These are phyloP conservation scores for Zosterops japonicus DNA, from an alignment of 2,113 vertebrate species.

Conservation along the genomic window DNA sequence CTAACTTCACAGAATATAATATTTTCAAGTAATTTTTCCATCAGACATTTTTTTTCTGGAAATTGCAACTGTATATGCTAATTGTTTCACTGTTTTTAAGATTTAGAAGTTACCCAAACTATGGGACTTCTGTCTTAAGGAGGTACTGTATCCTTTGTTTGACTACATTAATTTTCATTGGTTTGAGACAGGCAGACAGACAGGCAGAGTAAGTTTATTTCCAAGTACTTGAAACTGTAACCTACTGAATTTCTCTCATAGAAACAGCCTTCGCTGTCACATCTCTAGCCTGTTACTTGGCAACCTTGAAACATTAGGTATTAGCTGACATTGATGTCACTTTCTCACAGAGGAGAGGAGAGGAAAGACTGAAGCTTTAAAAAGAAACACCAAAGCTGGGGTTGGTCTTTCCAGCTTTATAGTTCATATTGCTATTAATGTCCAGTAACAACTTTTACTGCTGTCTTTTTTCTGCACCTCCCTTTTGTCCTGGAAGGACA, in stretches of 20 bases:
- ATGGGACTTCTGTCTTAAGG: not conserved
- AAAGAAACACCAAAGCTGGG: not conserved
- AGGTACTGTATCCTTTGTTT: not conserved
- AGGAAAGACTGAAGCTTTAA: not conserved
- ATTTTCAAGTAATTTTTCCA: not conserved
- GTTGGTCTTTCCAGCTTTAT: not conserved
- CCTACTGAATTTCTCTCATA: not conserved
- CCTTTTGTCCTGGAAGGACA: not conserved
- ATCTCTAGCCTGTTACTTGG: conserved; percentile 21
- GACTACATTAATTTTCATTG: not conserved
- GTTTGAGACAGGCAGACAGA: not conserved
- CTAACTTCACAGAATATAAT: not conserved
- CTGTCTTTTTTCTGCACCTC: not conserved
- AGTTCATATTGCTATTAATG: not conserved
- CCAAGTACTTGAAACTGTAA: not conserved
- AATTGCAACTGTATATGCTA: not conserved
- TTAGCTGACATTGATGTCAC: not conserved
- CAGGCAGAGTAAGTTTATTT: not conserved
- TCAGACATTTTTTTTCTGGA: not conserved
- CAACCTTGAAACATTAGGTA: conserved; percentile 38
- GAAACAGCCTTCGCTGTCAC: not conserved
- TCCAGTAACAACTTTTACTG: not conserved
- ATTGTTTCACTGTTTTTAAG: not conserved
- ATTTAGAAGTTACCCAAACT: not conserved
- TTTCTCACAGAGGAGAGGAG: not conserved